Evolutionary conservation across 2,797 vertebrate species (phyloP), one percentile per base, ranked within the genome.

Genomic region (Esox masquinongy): DNA sequence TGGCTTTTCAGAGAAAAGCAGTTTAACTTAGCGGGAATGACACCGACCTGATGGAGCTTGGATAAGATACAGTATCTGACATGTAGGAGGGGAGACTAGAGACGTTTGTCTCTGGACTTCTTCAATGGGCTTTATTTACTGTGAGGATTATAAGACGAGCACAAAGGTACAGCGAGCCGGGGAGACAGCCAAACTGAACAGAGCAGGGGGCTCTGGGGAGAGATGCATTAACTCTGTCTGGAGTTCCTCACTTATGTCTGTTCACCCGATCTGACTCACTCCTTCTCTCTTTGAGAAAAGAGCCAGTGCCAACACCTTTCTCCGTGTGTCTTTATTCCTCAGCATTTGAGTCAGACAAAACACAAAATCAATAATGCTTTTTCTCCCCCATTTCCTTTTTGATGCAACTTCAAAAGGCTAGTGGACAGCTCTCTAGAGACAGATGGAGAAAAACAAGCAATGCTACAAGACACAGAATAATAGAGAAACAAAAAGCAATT

Each of bases 341-440:
- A 75, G 83, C 88, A 90, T 93, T 92, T 87, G 90, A 93, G 92
- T 93, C 91, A 90, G 93, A 95, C 94, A 95, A 95, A 95, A 94
- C 91, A 92, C 89, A 94, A 94, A 93, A 95, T 94, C 94, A 92
- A 95, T 95, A 94, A 91, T 84, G 88, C 90, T 87, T 94, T 94
- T 92, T 85, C 88, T 86, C 88, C 90, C 86, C 92, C 86, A 89
- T 94, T 93, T 94, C 93, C 92, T 90, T 93, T 94, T 94, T 95
- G 93, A 95, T 94, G 93, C 87, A 92, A 92, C 94, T 94, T 95
- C 94, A 94, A 94, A 95, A 93, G 92, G 91, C 91, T 88, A 89
- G 90, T 90, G 92, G 93, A 93, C 91, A 85, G 86, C 82, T 88
- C 94, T 93, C 93, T 86, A 83, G 93, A 93, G 93, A 87, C 86